phyloP scores from a whole-genome alignment of 2,797 vertebrate species.

The Psittacula derbiana region DNA sequence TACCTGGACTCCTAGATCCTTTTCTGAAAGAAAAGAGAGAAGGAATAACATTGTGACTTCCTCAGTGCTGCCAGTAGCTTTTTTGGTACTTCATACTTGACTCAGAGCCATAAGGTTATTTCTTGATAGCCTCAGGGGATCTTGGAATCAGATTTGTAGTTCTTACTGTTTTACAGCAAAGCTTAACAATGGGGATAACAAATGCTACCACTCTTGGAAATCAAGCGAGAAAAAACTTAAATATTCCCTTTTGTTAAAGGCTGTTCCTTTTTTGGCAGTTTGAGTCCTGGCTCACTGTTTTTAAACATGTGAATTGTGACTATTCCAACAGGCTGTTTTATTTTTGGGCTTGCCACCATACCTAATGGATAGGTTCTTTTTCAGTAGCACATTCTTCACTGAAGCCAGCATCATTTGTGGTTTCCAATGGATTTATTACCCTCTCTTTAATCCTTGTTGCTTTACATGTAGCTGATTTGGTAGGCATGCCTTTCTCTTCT shows the following conservation, averaged over 20 bases:
- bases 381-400: neutral
- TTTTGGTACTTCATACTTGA: neutral
- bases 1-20: neutral
- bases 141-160: neutral
- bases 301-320: neutral
- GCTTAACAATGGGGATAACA: neutral
- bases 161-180: neutral
- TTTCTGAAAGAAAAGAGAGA: neutral
- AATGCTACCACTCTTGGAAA: neutral
- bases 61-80: neutral
- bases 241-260: neutral
- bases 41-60: neutral
- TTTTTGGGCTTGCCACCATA: neutral
- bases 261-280: neutral
- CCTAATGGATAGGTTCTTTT: neutral
- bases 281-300: neutral
- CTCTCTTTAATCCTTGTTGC: neutral
- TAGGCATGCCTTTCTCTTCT: neutral
- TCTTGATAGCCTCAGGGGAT: neutral
- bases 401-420: neutral
- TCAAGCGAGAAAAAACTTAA: neutral
- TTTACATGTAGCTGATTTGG: neutral
- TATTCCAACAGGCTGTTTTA: neutral
- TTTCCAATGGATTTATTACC: neutral
- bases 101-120: neutral